Evolutionary conservation across 2,113 vertebrate genomes (phyloP).

Genomic region (Chitala chitala): DNA sequence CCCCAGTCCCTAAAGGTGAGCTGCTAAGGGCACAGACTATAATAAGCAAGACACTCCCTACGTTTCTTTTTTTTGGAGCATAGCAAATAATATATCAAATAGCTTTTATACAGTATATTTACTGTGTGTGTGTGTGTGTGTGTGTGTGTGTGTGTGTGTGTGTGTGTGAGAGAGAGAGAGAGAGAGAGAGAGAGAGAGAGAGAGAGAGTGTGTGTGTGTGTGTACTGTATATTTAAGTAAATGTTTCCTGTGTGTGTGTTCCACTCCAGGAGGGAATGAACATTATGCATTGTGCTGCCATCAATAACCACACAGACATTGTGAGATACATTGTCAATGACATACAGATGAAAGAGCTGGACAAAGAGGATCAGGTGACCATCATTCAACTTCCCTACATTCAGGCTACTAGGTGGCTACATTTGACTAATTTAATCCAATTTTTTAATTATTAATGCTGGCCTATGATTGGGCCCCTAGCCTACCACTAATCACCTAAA

Average conservation of each 20-base stretch:
- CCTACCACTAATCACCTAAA: neutral
- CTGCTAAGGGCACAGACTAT: too few relatives aligned
- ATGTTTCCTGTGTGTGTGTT: neutral
- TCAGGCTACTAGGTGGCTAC: neutral
- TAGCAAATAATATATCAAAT: too few relatives aligned
- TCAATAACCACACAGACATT: conserved; percentile 73
- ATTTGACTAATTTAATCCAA: neutral
- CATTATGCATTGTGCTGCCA: conserved; percentile 79
- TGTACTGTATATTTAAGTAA: neutral
- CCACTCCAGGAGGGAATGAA: conserved; percentile 73
- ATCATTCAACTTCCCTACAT: neutral
- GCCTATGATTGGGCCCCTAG: neutral
- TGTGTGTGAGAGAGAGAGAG: too few relatives aligned
- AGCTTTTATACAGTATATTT: too few relatives aligned
- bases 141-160: too few relatives aligned
- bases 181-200: too few relatives aligned
- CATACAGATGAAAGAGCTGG: conserved; percentile 75
- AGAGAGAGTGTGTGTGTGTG: too few relatives aligned
- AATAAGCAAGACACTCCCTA: too few relatives aligned
- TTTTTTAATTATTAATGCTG: too few relatives aligned
- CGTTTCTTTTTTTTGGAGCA: too few relatives aligned
- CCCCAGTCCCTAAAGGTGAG: too few relatives aligned
- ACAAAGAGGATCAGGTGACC: conserved; percentile 69
- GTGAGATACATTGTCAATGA: conserved; percentile 78
- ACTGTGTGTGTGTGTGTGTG: too few relatives aligned